A percentile compares a stretch with the other conserved stretches of the same genome.
These are phyloP conservation scores for Agrypnus murinus DNA, from an alignment of 2,888 invertebrate genomes.

Conservation along the genomic window DNA sequence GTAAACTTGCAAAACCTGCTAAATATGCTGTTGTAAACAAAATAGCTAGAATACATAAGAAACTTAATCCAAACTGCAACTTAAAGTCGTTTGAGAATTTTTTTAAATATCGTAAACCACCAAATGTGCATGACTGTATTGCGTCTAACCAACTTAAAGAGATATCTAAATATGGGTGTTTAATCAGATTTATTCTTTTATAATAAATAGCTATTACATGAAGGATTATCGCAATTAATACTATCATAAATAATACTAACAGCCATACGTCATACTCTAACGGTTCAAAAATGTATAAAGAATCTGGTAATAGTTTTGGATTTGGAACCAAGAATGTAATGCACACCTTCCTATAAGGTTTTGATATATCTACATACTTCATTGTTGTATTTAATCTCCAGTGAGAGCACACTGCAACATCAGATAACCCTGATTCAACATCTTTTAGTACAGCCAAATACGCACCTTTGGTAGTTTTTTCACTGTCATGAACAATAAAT, in stretches of 20 bases:
- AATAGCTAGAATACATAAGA: conserved; percentile 33
- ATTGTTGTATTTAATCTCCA: conserved; percentile 12
- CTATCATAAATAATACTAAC: conserved; percentile 7
- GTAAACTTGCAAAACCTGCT: conserved; percentile 45
- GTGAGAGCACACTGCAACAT: conserved; percentile 23
- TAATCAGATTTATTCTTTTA: neutral
- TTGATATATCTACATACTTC: conserved; percentile 8
- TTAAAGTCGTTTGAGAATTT: no score
- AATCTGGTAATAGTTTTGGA: conserved; percentile 35
- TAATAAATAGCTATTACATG: conserved; percentile 17
- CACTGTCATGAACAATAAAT: no score
- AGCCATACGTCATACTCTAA: conserved; percentile 34
- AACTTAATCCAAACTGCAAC: no score
- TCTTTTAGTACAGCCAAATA: no score
- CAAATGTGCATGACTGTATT: conserved; percentile 12
- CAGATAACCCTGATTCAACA: neutral
- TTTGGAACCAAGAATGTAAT: conserved; percentile 55
- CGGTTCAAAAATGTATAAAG: conserved; percentile 39
- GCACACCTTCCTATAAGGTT: conserved; percentile 53
- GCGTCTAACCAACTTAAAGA: conserved; percentile 8
- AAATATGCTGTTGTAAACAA: conserved; percentile 42
- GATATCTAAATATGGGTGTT: conserved; percentile 32
- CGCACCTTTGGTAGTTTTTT: no score
- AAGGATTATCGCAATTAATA: neutral
- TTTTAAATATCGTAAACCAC: no score